These are phyloP conservation scores for Apolygus lucorum DNA, from an alignment of 1,140 invertebrate genomes.

Conservation along the genomic window DNA sequence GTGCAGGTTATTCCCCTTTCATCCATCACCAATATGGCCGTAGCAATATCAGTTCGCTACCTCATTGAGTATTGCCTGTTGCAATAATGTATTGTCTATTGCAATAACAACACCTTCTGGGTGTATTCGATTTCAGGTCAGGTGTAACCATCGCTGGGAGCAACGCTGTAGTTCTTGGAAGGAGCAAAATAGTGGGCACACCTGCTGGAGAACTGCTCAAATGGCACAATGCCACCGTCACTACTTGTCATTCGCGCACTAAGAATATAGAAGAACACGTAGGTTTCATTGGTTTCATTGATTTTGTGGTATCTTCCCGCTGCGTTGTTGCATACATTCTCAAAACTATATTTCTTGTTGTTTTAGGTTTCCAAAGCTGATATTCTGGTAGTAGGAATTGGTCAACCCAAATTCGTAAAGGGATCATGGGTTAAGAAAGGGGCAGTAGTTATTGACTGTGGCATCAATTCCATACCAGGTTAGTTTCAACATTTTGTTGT, in stretches of 20 bases:
- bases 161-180: constrained; percentile 85
- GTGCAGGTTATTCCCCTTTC: no score
- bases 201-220: constrained; percentile 89
- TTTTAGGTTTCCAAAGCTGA: constrained; percentile 64
- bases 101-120: no score
- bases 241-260: constrained; percentile 92
- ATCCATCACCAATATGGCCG: no score
- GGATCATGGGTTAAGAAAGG: constrained; percentile 96
- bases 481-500: no score
- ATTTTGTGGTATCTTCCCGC: no score
- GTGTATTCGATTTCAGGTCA: constrained; percentile 1
- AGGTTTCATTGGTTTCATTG: no score
- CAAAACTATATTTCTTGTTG: no score
- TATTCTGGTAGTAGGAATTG: constrained; percentile 93
- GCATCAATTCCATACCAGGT: constrained; percentile 92
- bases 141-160: constrained; percentile 65
- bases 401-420: constrained; percentile 83
- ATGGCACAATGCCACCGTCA: constrained; percentile 95
- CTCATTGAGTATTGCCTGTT: no score
- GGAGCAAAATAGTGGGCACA: constrained; percentile 96
- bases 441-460: constrained; percentile 98
- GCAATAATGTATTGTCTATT: no score
- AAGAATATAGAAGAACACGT: constrained; percentile 71
- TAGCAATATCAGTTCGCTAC: background rate
- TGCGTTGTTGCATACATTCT: no score